These are phyloP conservation scores for Triplophysa bombifrons DNA, from an alignment of 2,797 vertebrate genomes.

Conservation along the genomic window DNA sequence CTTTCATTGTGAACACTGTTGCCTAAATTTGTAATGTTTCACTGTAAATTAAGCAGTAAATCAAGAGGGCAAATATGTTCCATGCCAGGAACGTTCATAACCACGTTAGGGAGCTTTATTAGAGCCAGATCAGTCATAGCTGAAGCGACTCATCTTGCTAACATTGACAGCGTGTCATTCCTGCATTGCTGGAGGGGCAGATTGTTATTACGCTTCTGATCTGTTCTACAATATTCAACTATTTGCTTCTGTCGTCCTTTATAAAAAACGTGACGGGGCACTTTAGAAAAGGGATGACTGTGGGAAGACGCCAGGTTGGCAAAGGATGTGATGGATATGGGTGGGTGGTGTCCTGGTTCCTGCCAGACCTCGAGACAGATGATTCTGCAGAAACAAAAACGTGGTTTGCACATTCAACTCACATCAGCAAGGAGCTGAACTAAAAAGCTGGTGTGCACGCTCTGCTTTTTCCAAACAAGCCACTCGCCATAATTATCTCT, in stretches of 20 bases:
- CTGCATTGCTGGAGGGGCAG: slow-evolving; percentile 19
- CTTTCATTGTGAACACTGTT: background rate
- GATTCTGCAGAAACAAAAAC: slow-evolving; percentile 34
- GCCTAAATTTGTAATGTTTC: background rate
- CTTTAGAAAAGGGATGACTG: slow-evolving; percentile 45
- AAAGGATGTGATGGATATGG: slow-evolving; percentile 50
- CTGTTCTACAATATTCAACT: slow-evolving; percentile 31
- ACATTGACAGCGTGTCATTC: slow-evolving; percentile 28
- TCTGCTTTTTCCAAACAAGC: slow-evolving; percentile 6
- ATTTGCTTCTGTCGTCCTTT: slow-evolving; percentile 55
- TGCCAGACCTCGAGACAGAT: slow-evolving; percentile 34
- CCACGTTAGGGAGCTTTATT: slow-evolving; percentile 24
- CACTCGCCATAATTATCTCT: slow-evolving; percentile 17
- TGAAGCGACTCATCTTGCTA: slow-evolving; percentile 29
- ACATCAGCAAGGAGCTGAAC: slow-evolving; percentile 10
- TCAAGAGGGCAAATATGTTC: background rate
- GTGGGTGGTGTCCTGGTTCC: slow-evolving; percentile 24
- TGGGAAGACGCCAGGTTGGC: slow-evolving; percentile 49
- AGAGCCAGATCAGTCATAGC: slow-evolving; percentile 48
- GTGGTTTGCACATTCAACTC: slow-evolving; percentile 5
- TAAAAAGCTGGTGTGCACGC: background rate
- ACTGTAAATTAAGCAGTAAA: background rate
- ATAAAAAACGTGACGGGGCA: slow-evolving; percentile 50
- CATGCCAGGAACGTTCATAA: slow-evolving; percentile 17
- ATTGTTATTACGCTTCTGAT: slow-evolving; percentile 33